Evolutionary conservation across 2,113 vertebrate species (phyloP).

Genomic region (Rhombomys opimus): DNA sequence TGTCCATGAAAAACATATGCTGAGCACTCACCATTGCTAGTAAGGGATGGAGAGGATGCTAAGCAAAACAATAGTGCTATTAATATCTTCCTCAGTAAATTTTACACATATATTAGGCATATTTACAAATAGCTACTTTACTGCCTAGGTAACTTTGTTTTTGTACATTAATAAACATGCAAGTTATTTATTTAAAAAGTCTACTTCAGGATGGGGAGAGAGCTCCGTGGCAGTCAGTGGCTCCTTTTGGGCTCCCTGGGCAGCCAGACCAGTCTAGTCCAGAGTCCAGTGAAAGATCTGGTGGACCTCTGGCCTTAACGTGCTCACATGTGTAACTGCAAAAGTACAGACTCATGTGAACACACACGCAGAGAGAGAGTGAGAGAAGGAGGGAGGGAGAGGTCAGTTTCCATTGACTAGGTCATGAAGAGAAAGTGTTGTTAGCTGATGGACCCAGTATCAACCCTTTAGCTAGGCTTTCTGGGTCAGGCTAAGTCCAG

Average conservation of each 20-base stretch:
- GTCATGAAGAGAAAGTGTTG: slow-evolving; percentile 14
- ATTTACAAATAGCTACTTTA: not conserved
- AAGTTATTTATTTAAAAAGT: slow-evolving; percentile 48
- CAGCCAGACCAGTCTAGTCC: not conserved
- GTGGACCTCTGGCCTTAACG: not conserved
- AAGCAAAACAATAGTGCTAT: slow-evolving; percentile 41
- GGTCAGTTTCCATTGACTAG: slow-evolving; percentile 10
- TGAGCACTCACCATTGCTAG: slow-evolving; percentile 44
- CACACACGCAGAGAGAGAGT: not conserved
- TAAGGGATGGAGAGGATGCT: slow-evolving; percentile 33
- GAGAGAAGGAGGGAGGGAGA: not conserved
- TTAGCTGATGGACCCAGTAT: not conserved
- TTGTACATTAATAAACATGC: not conserved
- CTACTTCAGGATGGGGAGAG: not conserved
- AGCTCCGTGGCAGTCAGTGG: not conserved
- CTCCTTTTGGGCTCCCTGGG: not conserved
- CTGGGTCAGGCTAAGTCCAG: not conserved
- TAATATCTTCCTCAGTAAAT: slow-evolving; percentile 48
- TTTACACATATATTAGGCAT: not conserved
- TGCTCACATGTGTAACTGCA: not conserved
- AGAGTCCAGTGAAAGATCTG: not conserved
- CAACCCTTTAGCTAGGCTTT: not conserved
- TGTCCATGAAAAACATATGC: slow-evolving; percentile 43
- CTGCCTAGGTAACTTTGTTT: not conserved
- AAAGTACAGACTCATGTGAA: not conserved